Base-by-base conservation (phyloP, 2,113 vertebrate genomes). In the Pseudolaguvia tuberculata region DNA sequence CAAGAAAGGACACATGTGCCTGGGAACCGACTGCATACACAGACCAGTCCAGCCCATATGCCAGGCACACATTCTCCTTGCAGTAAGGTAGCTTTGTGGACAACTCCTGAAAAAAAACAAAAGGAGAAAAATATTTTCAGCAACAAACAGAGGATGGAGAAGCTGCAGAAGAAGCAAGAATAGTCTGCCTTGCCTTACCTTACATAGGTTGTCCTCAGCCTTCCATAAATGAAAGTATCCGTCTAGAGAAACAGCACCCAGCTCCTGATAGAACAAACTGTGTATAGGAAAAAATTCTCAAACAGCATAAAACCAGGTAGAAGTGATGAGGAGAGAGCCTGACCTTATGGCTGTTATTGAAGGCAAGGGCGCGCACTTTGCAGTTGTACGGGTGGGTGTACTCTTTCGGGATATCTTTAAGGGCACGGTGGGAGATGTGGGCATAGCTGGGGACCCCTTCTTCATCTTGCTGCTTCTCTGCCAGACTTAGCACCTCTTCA, bases 201-300 rank as follows among this genome's bases (percentile, higher is more conserved):
- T 99, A 84, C 90, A 91, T 25, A 99, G 82, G 0, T 90, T 95
- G 78, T 94, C 90, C 81, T 99, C 94, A 42, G 96, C 94, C 84
- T 96, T 97, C 97, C 97, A 99, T 68, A 99, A 93, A 88, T 99
- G 96, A 85, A 99, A 99, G 87, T 97, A 99, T 2, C 97, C 97
- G 86, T 99, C 96, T 79, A 99, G 70, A 31, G 97, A 99, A 20
- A 98, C 94, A 31, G 96, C 97, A 85, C 97, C 96, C 76, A 98
- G 80, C 77, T 99, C 97, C 97, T 98, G 59, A 17, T 70, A 68
- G 69, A 65, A 69, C n/a, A 56, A 27, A 48, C 15, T 20, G 56
- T 53, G 4, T 63, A 21, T 12, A 53, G 25, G 4, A 75, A 59
- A 53, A 27, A 5, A 48, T 5, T 5, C 20, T 39, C 13, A 15